Evolutionary conservation across 2,113 vertebrate species (phyloP).

Genomic region (Otolemur garnettii): DNA sequence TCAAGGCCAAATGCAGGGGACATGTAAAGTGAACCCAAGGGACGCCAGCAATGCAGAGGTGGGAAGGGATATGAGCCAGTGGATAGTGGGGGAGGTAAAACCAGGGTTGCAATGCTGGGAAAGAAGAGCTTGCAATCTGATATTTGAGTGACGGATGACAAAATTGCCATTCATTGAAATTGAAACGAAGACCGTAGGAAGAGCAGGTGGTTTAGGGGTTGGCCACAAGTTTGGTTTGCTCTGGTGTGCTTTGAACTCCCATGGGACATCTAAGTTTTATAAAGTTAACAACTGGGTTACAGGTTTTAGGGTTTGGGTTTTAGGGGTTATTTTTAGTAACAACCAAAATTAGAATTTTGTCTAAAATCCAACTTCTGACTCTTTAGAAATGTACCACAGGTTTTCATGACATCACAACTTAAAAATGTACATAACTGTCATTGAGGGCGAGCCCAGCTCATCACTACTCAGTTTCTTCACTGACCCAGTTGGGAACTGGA

Average conservation of each 20-base stretch:
- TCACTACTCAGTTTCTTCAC: background rate
- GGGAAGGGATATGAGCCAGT: fast-evolving
- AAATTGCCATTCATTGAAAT: fast-evolving
- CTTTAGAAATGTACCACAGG: background rate
- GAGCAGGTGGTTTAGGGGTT: fast-evolving
- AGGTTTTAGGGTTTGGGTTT: background rate
- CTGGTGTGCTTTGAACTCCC: background rate
- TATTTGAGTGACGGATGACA: background rate
- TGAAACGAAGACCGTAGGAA: background rate
- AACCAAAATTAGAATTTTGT: slow-evolving; percentile 58
- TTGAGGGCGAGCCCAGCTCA: fast-evolving
- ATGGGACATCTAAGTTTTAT: background rate
- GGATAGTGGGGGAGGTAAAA: background rate
- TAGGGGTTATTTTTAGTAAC: background rate
- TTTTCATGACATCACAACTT: slow-evolving; percentile 42
- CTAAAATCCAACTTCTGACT: slow-evolving; percentile 33
- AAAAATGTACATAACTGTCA: slow-evolving; percentile 8
- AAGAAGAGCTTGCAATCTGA: background rate
- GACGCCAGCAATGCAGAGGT: fast-evolving
- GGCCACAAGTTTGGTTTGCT: background rate
- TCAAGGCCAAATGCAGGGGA: background rate
- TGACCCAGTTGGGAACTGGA: slow-evolving; percentile 54
- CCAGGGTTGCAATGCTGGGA: fast-evolving
- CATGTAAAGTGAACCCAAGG: background rate
- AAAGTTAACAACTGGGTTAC: slow-evolving; percentile 41